phyloP scores from a whole-genome alignment of 2,888 invertebrate genomes.

The Brenthis hecate region DNA sequence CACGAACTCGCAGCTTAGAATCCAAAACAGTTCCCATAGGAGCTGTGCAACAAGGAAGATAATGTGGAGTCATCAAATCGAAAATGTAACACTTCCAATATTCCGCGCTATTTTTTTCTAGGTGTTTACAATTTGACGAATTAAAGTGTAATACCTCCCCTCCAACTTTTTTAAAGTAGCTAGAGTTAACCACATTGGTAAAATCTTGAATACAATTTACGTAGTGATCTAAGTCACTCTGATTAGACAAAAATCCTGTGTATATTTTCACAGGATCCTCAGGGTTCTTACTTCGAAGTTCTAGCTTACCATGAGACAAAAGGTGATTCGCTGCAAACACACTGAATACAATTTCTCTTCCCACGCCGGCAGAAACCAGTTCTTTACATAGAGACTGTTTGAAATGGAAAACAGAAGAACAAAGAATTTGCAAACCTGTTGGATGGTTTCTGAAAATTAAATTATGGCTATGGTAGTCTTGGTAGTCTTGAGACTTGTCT shows the following conservation, averaged over 20 bases:
- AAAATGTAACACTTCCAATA: constrained; percentile 48
- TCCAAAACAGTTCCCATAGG: constrained; percentile 53
- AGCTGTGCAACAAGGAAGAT: constrained; percentile 49
- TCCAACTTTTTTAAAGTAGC: constrained; percentile 42
- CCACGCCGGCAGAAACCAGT: constrained; percentile 38
- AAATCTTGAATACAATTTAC: constrained; percentile 45
- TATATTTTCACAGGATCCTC: constrained; percentile 46
- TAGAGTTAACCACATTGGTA: constrained; percentile 43
- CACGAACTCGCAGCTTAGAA: constrained; percentile 43
- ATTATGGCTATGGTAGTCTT: constrained; percentile 56
- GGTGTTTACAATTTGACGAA: constrained; percentile 38
- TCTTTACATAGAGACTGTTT: constrained; percentile 39
- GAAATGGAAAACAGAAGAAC: constrained; percentile 42
- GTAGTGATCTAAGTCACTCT: constrained; percentile 45
- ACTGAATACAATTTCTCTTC: constrained; percentile 39
- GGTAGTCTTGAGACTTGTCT: constrained; percentile 77
- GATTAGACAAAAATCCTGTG: constrained; percentile 42
- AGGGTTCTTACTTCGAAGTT: constrained; percentile 77
- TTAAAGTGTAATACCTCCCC: constrained; percentile 44
- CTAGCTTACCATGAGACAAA: constrained; percentile 76
- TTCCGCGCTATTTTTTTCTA: constrained; percentile 25
- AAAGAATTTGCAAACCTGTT: constrained; percentile 33
- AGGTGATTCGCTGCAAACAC: constrained; percentile 56
- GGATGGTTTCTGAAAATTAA: constrained; percentile 41
- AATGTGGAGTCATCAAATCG: constrained; percentile 44